phyloP scores from a whole-genome alignment of 2,113 vertebrate species.

The Cyphomyrus plagiostoma region DNA sequence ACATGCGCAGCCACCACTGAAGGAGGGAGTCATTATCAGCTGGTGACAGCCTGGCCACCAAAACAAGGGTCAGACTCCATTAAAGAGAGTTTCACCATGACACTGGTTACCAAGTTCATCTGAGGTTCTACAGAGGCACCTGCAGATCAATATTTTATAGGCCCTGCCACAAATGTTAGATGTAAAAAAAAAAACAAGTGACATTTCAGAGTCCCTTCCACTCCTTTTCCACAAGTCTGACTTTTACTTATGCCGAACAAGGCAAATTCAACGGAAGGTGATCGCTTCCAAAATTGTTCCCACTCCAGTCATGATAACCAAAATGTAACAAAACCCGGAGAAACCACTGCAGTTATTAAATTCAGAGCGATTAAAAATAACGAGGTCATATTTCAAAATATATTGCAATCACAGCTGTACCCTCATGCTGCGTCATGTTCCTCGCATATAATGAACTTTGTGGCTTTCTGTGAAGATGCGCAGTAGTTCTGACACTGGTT shows the following conservation, averaged over 20 bases:
- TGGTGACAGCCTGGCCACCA: slow-evolving; percentile 37
- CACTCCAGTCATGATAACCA: slow-evolving; percentile 39
- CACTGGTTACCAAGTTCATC: slow-evolving; percentile 53
- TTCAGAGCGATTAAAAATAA: background rate
- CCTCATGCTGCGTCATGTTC: background rate
- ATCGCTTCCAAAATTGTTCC: slow-evolving; percentile 52
- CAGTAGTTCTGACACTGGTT: background rate
- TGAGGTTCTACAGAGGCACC: slow-evolving; percentile 52
- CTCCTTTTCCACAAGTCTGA: slow-evolving; percentile 45
- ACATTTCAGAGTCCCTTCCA: slow-evolving; percentile 8
- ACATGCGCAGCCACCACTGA: slow-evolving; percentile 51
- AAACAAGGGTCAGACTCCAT: slow-evolving; percentile 30
- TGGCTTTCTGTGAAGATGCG: background rate
- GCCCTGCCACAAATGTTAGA: slow-evolving; percentile 42
- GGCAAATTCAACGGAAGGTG: slow-evolving; percentile 57
- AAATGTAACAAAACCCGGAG: slow-evolving; percentile 46
- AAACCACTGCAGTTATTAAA: slow-evolving; percentile 11
- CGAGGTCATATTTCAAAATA: background rate
- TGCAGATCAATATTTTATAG: slow-evolving; percentile 57
- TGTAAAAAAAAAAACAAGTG: slow-evolving; percentile 37
- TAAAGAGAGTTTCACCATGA: slow-evolving; percentile 46
- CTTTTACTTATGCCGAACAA: slow-evolving; percentile 40
- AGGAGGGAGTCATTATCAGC: slow-evolving; percentile 59
- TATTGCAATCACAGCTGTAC: background rate
- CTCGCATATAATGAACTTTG: background rate